phyloP scores from a whole-genome alignment of 2,113 vertebrate genomes.

The Oxyruncus cristatus region DNA sequence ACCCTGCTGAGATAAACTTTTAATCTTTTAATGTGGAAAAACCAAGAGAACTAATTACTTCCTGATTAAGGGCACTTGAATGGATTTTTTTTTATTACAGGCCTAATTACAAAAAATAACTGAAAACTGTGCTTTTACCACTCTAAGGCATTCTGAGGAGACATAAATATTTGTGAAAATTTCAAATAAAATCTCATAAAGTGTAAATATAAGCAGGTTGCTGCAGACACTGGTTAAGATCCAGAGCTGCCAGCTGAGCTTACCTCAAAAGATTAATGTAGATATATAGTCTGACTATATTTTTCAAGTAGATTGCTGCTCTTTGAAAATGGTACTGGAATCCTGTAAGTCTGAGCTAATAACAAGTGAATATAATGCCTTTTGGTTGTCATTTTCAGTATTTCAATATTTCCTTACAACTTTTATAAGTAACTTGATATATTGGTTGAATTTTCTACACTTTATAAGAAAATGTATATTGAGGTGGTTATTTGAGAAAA shows the following conservation, averaged over 20 bases:
- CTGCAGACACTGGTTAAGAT: neutral
- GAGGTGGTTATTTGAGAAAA: neutral
- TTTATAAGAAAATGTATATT: neutral
- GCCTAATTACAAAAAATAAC: neutral
- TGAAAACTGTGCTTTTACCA: neutral
- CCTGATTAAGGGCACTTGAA: slow-evolving; percentile 7
- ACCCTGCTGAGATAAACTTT: slow-evolving; percentile 54
- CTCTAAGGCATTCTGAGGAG: neutral
- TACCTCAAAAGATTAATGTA: neutral
- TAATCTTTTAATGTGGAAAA: slow-evolving; percentile 44
- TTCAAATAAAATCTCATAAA: neutral
- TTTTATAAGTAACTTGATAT: neutral
- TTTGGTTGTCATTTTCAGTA: neutral
- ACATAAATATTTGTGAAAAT: neutral
- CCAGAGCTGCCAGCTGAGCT: neutral
- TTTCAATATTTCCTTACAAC: neutral
- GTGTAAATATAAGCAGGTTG: neutral
- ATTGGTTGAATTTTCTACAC: neutral
- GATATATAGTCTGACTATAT: neutral
- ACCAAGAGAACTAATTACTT: slow-evolving; percentile 40
- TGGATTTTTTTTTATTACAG: neutral
- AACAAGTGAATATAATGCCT: neutral
- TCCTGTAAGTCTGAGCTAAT: neutral
- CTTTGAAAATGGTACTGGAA: neutral
- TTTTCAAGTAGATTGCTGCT: neutral